Base-by-base conservation (phyloP, 2,113 vertebrate genomes). In the Tamias sibiricus region DNA sequence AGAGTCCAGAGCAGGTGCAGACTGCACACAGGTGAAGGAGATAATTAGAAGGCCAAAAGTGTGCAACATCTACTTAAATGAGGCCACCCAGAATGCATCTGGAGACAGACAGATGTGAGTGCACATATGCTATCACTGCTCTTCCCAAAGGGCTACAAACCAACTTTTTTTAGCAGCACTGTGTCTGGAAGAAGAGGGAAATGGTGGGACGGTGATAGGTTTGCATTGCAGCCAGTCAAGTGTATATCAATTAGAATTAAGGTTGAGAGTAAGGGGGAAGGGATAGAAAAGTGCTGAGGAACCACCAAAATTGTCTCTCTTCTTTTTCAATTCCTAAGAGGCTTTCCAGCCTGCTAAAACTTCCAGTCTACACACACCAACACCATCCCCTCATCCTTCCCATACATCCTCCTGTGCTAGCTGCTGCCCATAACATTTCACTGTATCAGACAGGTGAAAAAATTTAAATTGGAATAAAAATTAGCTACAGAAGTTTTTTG, bases 31-130 rank as follows among this genome's bases (percentile, higher is more conserved):
- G 79, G 17, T 86, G 37, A 44, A 59, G 44, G 17, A 80, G 57
- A 82, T 95, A 66, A 95, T 90, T 47, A 87, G 84, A 54, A 87
- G 71, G 64, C 62, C 47, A 68, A 26, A 72, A 11, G 82, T 44
- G 72, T 87, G 54, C 4, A 32, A 26, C 37, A 6, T 81, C 14
- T 13, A 20, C 79, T 54, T n/a, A 59, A 57, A 10, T 8, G 83
- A 84, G 47, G 47, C 37, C 64, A 22, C 49, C 3, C 3, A 44
- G 83, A 42, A 72, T 79, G 89, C 30, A 7, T 52, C 92, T 47
- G 62, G 44, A 32, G 49, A 89, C 13, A 42, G 54, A 92, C 16
- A 37, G 71, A 44, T 44, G 40, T 79, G n/a, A 69, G 17, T 47
- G 74, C 52, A 77, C 72, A 93, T 10, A 1, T 22, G 62, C 24